Base-by-base conservation (phyloP, 2,113 vertebrate genomes). In the Oryzias curvinotus region DNA sequence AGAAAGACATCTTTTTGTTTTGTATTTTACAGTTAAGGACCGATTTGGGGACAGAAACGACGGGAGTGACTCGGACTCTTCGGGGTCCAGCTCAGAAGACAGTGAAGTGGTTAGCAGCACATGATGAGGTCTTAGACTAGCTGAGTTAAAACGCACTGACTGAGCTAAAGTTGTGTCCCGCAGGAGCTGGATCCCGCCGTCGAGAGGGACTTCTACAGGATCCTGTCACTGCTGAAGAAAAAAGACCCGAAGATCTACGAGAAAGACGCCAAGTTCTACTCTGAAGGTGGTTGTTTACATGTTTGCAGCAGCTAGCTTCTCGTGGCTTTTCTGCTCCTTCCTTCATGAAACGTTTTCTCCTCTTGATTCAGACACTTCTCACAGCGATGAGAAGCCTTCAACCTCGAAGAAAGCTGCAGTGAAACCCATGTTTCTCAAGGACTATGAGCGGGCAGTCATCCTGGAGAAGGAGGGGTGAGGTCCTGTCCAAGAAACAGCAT, bases 361-460 rank as follows among this genome's bases (percentile, higher is more conserved):
- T 57, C 3, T 17, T 5, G 3, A 65, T 72, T 71, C 69, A 78
- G 83, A 43, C 0, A 54, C 36, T 7, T 78, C 87, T 7, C 69
- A 42, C 30, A 47, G 51, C 5, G 75, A 84, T 6, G 78, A 68
- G 5, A 66, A 81, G 46, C 85, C 89, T 0, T 84, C 55, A 1
- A 89, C 80, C 41, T 93, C 88, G 0, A 91, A 69, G 74, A 91
- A 77, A 53, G 90, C 73, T 77, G 78, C 79, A 13, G 82, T 80
- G 0, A 93, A 77, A 48, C 92, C 95, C 4, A 95, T 97, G 96
- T 96, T 90, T 62, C 77, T 96, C 30, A 95, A 94, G 68, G 95
- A 97, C 76, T 97, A 96, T 0, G 95, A 96, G 54, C 90, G 96
- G 28, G 93, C 93, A 73, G 92, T 97, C 59, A 95, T 97, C 7